Percentiles rank a stretch among this genome's conserved stretches.
These are phyloP conservation scores for Lagodon rhomboides DNA, from an alignment of 2,797 vertebrate species.

Conservation along the genomic window DNA sequence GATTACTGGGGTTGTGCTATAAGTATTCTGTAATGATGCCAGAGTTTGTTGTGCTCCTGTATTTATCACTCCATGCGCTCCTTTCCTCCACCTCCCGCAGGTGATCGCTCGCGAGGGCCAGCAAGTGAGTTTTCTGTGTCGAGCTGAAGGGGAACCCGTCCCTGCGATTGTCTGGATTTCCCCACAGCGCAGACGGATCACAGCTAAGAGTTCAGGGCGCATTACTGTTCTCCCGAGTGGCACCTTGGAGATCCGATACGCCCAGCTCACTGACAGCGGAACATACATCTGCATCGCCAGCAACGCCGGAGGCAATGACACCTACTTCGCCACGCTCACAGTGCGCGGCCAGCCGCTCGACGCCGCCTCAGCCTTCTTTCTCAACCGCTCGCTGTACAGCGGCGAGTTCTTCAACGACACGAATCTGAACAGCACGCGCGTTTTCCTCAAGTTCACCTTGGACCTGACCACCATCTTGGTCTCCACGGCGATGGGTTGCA, in stretches of 20 bases:
- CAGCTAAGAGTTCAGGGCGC: constrained; percentile 88
- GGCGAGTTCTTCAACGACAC: constrained; percentile 92
- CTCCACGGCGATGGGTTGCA: constrained; percentile 99
- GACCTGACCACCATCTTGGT: constrained; percentile 99
- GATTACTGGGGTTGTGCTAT: neutral
- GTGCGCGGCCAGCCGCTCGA: constrained; percentile 87
- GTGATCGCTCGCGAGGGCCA: constrained; percentile 90
- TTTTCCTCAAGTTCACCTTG: constrained; percentile 94
- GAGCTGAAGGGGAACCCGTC: constrained; percentile 93
- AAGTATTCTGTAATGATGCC: neutral
- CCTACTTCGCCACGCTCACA: constrained; percentile 94
- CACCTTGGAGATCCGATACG: constrained; percentile 93
- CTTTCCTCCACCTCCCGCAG: constrained; percentile 47
- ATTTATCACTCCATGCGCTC: constrained; percentile 21
- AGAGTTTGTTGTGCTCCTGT: neutral
- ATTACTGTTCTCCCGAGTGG: constrained; percentile 91
- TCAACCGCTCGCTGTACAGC: constrained; percentile 90
- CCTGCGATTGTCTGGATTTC: constrained; percentile 96
- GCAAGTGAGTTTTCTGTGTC: constrained; percentile 92
- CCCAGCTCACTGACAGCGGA: constrained; percentile 94
- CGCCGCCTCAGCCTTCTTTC: constrained; percentile 83
- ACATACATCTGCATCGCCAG: constrained; percentile 99
- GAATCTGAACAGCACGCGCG: constrained; percentile 92
- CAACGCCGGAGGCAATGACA: constrained; percentile 97
- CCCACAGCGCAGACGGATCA: constrained; percentile 92